phyloP scores from a whole-genome alignment of 2,113 vertebrate genomes.

The Alouatta palliata region DNA sequence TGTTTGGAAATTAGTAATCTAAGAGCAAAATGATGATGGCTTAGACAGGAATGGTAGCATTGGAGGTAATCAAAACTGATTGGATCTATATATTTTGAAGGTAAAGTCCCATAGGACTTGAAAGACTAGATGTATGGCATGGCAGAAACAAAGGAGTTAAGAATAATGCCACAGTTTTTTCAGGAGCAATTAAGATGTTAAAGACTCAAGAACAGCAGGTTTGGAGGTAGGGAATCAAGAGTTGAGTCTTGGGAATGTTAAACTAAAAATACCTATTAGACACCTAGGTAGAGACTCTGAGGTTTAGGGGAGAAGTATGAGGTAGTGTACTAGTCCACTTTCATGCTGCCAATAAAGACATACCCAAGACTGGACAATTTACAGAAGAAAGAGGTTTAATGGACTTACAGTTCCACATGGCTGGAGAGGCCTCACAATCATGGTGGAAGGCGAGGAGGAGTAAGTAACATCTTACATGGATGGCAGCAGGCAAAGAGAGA shows the following conservation, averaged over 20 bases:
- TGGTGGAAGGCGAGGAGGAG: too few relatives aligned
- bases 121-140: background rate
- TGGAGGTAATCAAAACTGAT: background rate
- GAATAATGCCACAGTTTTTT: background rate
- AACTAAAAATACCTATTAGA: background rate
- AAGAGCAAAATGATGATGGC: background rate
- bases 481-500: too few relatives aligned
- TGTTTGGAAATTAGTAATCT: background rate
- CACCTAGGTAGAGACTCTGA: background rate
- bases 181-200: background rate
- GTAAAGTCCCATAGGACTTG: background rate
- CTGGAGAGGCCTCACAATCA: too few relatives aligned
- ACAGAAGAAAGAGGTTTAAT: too few relatives aligned
- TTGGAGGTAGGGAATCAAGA: background rate
- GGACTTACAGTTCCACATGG: too few relatives aligned
- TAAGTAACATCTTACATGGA: too few relatives aligned
- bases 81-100: background rate
- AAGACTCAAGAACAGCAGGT: background rate
- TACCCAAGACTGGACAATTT: too few relatives aligned
- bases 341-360: too few relatives aligned
- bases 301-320: background rate
- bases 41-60: background rate
- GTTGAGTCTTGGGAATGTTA: background rate
- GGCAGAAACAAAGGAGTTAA: background rate
- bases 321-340: too few relatives aligned